phyloP scores from a whole-genome alignment of 2,797 vertebrate species.

The Podarcis lilfordi region DNA sequence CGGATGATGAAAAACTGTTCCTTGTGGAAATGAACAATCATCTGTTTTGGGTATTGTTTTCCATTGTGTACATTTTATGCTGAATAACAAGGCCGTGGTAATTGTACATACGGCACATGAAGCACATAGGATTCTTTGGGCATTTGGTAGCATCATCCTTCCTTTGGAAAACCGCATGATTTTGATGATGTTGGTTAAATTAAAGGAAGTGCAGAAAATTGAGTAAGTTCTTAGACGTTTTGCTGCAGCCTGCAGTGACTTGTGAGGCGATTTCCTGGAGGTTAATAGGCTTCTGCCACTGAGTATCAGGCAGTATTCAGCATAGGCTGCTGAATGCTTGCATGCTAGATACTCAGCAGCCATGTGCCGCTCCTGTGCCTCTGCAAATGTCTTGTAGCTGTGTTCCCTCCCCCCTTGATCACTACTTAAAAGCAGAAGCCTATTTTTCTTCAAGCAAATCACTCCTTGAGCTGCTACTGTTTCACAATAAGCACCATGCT shows the following conservation, averaged over 20 bases:
- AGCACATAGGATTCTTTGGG: background rate
- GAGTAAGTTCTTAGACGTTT: background rate
- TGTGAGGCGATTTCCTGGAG: too few relatives aligned
- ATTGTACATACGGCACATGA: background rate
- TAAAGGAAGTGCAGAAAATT: background rate
- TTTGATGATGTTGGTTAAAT: background rate
- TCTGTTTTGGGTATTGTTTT: constrained; percentile 32
- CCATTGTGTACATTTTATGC: background rate
- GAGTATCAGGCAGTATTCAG: too few relatives aligned
- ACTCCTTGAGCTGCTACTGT: background rate
- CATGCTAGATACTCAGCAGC: background rate
- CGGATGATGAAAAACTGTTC: background rate
- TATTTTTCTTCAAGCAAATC: background rate
- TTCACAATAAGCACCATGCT: background rate
- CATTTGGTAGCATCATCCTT: background rate
- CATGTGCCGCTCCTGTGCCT: too few relatives aligned
- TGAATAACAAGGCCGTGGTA: background rate
- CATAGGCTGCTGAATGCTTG: too few relatives aligned
- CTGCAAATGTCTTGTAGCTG: too few relatives aligned
- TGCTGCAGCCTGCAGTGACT: too few relatives aligned
- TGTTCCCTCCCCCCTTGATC: too few relatives aligned
- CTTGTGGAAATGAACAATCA: constrained; percentile 45
- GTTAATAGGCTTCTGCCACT: too few relatives aligned
- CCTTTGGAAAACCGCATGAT: background rate
- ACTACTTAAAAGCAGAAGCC: background rate